A percentile compares a stretch with the other conserved stretches of the same genome.
Evolutionary conservation across 2,113 vertebrate species (phyloP).

Genomic region (Rissa tridactyla): DNA sequence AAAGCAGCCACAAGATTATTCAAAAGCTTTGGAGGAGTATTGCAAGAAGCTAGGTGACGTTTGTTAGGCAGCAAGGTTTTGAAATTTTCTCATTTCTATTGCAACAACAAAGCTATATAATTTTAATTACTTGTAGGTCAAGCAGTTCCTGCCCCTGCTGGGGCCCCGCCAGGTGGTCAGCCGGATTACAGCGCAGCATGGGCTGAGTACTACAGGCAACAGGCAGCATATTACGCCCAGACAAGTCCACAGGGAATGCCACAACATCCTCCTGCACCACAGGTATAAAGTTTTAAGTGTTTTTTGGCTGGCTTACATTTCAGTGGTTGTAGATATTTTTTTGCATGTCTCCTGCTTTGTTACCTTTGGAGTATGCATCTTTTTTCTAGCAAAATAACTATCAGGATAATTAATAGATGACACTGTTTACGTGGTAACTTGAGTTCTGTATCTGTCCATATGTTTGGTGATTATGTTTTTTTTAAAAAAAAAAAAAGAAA

Average conservation of each 20-base stretch:
- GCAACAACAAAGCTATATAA: constrained; percentile 21
- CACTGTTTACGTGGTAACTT: constrained; percentile 67
- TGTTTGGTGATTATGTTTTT: constrained; percentile 67
- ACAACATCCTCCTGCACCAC: constrained; percentile 87
- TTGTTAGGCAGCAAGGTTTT: constrained; percentile 13
- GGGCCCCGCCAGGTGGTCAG: constrained; percentile 89
- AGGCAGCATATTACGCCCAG: constrained; percentile 96
- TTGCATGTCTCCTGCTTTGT: constrained; percentile 71
- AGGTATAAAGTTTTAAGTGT: constrained; percentile 81
- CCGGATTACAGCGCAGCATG: constrained; percentile 97
- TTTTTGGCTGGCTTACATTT: constrained; percentile 37
- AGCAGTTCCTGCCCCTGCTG: constrained; percentile 82
- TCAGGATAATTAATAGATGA: constrained; percentile 48
- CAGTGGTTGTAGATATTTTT: constrained; percentile 44
- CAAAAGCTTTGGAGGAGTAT: constrained; percentile 83
- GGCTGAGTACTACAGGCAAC: constrained; percentile 98
- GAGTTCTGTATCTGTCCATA: constrained; percentile 71
- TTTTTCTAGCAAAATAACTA: constrained; percentile 62
- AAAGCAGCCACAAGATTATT: constrained; percentile 83
- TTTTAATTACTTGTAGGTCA: constrained; percentile 70
- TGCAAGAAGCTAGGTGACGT: constrained; percentile 83
- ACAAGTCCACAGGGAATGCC: constrained; percentile 93
- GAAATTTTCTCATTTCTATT: neutral
- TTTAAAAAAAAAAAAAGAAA: constrained; percentile 39
- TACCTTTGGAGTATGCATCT: constrained; percentile 63